A percentile compares a stretch with the other conserved stretches of the same genome.
phyloP scores from a whole-genome alignment of 2,797 vertebrate genomes.

The Microtus agrestis region DNA sequence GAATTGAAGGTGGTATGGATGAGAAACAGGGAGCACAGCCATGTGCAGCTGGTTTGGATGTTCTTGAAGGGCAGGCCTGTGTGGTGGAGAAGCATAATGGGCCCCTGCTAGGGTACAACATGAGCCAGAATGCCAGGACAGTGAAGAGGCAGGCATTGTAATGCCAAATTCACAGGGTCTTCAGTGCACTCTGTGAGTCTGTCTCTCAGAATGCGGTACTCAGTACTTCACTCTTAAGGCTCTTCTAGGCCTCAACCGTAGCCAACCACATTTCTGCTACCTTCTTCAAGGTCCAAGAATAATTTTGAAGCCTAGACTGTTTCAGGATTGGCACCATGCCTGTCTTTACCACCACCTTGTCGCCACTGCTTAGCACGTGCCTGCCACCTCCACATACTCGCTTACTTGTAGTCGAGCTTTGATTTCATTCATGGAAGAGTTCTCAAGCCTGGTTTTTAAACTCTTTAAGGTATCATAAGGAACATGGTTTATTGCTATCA shows the following conservation, averaged over 20 bases:
- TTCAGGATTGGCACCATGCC: background rate
- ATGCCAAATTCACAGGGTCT: background rate
- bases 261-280: background rate
- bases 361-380: conserved; percentile 8
- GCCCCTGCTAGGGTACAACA: background rate
- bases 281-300: background rate
- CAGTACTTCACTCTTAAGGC: background rate
- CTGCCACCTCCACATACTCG: background rate
- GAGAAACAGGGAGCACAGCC: background rate
- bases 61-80: background rate
- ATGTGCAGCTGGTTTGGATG: background rate
- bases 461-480: background rate
- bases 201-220: background rate
- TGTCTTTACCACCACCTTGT: background rate
- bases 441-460: background rate
- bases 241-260: background rate
- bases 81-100: background rate
- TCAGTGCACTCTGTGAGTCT: background rate
- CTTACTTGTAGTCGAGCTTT: background rate
- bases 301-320: background rate
- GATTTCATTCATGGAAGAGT: background rate
- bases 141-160: background rate
- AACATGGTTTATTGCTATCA: background rate
- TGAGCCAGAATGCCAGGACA: background rate
- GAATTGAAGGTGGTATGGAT: background rate